phyloP scores from a whole-genome alignment of 2,888 invertebrate genomes.

The Plebejus melissa region DNA sequence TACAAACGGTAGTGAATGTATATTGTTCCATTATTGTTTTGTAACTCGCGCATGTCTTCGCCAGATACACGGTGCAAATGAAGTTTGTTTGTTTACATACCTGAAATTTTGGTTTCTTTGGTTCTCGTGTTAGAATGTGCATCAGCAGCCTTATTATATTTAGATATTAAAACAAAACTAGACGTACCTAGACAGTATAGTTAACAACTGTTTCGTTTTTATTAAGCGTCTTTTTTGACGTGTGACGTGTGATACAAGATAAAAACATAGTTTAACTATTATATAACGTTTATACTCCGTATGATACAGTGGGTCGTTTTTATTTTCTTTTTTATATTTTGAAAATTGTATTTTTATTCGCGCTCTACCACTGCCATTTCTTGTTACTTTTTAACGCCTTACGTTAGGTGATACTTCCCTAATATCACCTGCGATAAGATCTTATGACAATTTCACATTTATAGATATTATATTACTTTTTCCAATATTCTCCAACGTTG shows the following conservation, averaged over 20 bases:
- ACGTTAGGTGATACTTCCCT: neutral
- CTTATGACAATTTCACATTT: neutral
- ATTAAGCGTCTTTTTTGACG: too few relatives aligned
- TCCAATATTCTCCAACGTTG: neutral
- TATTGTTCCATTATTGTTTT: conserved; percentile 67
- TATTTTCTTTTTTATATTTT: too few relatives aligned
- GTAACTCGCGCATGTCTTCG: conserved; percentile 23
- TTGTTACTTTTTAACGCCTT: neutral
- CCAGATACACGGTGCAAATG: neutral
- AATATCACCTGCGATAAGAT: neutral
- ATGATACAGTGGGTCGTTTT: too few relatives aligned
- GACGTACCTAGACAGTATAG: too few relatives aligned
- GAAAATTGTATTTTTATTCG: neutral
- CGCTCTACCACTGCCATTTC: neutral
- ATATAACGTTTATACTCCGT: too few relatives aligned
- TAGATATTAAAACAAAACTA: too few relatives aligned
- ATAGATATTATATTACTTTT: neutral
- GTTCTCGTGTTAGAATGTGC: too few relatives aligned
- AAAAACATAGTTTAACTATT: too few relatives aligned
- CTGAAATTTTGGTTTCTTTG: too few relatives aligned
- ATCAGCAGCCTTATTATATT: too few relatives aligned
- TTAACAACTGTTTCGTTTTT: too few relatives aligned
- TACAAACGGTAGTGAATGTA: conserved; percentile 65
- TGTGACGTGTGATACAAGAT: too few relatives aligned
- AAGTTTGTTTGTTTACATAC: neutral